Conservation (phyloP, 2,113 vertebrate genomes). For the Nesoenas mayeri region DNA sequence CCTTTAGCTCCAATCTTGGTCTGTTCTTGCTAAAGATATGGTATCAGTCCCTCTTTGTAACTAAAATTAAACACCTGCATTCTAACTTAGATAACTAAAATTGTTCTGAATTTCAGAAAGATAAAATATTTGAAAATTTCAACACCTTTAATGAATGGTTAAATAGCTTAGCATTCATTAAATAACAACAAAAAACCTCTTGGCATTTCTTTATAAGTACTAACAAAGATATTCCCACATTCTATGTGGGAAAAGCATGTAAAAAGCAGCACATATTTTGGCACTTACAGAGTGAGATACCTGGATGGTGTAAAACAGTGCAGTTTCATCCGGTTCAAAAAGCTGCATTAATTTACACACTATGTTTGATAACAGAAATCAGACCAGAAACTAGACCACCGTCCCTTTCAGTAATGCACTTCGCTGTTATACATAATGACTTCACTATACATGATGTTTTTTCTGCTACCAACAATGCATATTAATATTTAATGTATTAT, state of each 20-base stretch:
- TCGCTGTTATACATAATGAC: neutral
- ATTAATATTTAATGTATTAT: neutral
- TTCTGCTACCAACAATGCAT: neutral
- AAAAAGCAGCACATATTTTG: neutral
- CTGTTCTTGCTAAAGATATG: neutral
- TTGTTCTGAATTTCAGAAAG: neutral
- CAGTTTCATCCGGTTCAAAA: neutral
- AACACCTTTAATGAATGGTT: neutral
- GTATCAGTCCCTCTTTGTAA: neutral
- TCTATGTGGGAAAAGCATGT: neutral
- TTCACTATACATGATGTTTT: neutral
- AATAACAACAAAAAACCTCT: neutral
- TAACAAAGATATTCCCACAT: neutral
- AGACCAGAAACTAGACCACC: neutral
- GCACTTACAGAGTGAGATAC: neutral
- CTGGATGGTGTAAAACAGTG: neutral
- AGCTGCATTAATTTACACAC: neutral
- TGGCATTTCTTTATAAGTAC: neutral
- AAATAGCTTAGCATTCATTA: neutral
- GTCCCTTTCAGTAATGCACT: neutral
- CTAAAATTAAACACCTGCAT: neutral
- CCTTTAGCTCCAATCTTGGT: neutral
- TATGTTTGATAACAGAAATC: neutral
- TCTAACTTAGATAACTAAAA: neutral
- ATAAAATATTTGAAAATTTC: neutral